Evolutionary conservation across 2,797 vertebrate species (phyloP).

Genomic region (Smutsia gigantea): DNA sequence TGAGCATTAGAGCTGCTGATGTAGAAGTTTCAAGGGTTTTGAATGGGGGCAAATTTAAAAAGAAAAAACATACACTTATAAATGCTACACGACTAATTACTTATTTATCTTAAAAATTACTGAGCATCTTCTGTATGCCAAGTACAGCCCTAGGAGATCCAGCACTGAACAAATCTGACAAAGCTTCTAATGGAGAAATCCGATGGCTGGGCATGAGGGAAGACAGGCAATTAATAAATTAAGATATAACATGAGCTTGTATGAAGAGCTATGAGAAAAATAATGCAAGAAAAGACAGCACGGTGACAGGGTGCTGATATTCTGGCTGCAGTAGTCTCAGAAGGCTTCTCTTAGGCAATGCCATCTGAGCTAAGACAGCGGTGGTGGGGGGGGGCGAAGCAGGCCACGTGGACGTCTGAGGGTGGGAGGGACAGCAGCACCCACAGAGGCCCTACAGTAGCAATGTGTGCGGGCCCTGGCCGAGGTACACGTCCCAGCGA

Average conservation of each 20-base stretch:
- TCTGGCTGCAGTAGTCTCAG: background rate
- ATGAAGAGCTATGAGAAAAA: background rate
- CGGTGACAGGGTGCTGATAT: background rate
- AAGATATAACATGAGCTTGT: background rate
- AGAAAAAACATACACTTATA: background rate
- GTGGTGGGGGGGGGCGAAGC: background rate
- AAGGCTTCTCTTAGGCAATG: background rate
- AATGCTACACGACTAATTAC: background rate
- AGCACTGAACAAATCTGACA: background rate
- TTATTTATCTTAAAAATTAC: background rate
- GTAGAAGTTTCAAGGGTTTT: background rate
- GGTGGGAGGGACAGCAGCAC: no score
- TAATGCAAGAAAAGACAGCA: background rate
- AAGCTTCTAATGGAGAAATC: background rate
- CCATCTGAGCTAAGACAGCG: background rate
- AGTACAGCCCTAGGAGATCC: background rate
- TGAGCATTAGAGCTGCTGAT: background rate
- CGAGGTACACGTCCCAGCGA: rapidly evolving
- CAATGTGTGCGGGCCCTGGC: rapidly evolving
- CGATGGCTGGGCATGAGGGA: background rate
- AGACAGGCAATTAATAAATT: background rate
- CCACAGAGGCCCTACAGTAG: background rate
- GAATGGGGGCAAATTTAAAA: background rate
- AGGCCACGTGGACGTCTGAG: rapidly evolving
- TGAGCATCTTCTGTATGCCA: background rate